Evolutionary conservation across 2,888 invertebrate genomes (phyloP).

Genomic region (Zelleria hepariella): DNA sequence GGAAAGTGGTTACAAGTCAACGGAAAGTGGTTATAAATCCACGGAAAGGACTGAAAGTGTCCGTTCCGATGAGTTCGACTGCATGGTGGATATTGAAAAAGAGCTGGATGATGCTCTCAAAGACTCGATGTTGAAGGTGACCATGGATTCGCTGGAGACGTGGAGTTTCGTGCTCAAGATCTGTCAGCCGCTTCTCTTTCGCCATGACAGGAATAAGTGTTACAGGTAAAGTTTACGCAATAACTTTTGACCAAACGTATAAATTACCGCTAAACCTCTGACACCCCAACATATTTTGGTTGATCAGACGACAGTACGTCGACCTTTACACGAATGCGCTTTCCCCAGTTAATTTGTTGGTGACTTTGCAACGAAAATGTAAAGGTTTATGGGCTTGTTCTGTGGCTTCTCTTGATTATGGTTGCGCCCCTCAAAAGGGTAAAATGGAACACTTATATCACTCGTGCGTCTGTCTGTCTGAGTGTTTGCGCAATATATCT

Average conservation of each 20-base stretch:
- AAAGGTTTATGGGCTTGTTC: too few relatives aligned
- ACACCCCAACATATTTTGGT: background rate
- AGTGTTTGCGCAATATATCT: too few relatives aligned
- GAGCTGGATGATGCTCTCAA: constrained; percentile 28
- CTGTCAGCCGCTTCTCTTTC: constrained; percentile 57
- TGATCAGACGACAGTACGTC: too few relatives aligned
- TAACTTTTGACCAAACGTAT: background rate
- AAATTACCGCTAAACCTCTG: background rate
- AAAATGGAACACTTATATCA: too few relatives aligned
- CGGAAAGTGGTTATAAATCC: constrained; percentile 24
- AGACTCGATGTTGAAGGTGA: constrained; percentile 38
- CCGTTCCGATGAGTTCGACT: constrained; percentile 20
- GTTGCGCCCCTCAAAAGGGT: too few relatives aligned
- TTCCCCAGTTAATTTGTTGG: too few relatives aligned
- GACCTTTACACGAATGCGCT: too few relatives aligned
- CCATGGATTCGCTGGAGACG: constrained; percentile 49
- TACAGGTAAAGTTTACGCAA: constrained; percentile 40
- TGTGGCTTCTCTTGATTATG: too few relatives aligned
- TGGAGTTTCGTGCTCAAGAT: constrained; percentile 64
- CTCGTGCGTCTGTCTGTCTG: too few relatives aligned
- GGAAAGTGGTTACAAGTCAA: constrained; percentile 19
- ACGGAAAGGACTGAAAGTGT: constrained; percentile 15
- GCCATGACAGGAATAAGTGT: constrained; percentile 59
- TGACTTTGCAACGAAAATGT: too few relatives aligned
- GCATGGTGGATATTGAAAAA: constrained; percentile 37